Evolutionary conservation across 2,888 invertebrate genomes (phyloP).

Genomic region (Anorthoa munda): DNA sequence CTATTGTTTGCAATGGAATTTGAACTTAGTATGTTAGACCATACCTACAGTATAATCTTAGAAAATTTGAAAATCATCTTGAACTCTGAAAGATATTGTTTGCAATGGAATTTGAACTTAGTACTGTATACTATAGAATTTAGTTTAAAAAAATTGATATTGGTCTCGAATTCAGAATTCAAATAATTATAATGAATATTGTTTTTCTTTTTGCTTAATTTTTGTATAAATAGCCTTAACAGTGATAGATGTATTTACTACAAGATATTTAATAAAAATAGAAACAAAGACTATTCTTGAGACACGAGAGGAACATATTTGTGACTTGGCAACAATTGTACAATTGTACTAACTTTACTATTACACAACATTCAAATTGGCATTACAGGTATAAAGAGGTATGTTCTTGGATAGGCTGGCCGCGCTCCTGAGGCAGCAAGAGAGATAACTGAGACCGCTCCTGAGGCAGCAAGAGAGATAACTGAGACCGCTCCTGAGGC

Average conservation of each 20-base stretch:
- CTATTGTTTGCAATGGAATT: background rate
- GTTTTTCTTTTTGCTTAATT: background rate
- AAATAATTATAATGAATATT: background rate
- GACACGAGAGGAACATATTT: conserved; percentile 8
- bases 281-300: no score
- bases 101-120: background rate
- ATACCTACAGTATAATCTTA: background rate
- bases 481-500: no score
- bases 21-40: background rate
- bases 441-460: no score
- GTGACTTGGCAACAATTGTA: conserved; percentile 33
- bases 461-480: no score
- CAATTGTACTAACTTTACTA: conserved; percentile 41
- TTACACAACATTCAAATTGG: conserved; percentile 46
- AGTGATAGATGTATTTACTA: background rate
- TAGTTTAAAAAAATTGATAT: no score
- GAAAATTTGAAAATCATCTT: background rate
- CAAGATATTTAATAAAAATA: background rate
- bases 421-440: no score
- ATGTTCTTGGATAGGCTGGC: no score
- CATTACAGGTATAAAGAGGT: conserved; percentile 16
- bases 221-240: background rate
- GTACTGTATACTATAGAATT: background rate
- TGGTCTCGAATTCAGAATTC: conserved; percentile 6
- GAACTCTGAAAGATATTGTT: background rate